These are phyloP conservation scores for Maniola jurtina DNA, from an alignment of 1,140 invertebrate species.

Conservation along the genomic window DNA sequence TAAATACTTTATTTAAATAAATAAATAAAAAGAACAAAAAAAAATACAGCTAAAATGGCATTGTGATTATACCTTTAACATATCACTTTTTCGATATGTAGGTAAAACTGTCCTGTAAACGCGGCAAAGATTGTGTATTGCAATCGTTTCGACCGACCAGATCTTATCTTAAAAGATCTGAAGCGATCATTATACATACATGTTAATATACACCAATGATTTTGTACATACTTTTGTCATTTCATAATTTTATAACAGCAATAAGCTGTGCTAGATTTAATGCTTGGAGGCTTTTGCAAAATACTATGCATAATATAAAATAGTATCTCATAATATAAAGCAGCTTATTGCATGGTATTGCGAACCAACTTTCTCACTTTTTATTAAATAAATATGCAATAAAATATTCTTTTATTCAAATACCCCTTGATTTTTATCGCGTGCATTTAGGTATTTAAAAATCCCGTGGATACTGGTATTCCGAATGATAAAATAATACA, in stretches of 20 bases:
- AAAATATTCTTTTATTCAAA: conserved; percentile 38
- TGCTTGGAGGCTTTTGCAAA: conserved; percentile 68
- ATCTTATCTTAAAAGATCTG: conserved; percentile 66
- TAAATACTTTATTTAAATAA: conserved; percentile 46
- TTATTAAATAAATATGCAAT: conserved; percentile 64
- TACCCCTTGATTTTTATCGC: background rate
- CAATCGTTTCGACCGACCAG: conserved; percentile 77
- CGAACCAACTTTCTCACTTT: conserved; percentile 57
- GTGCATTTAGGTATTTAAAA: no score
- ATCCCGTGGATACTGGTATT: no score
- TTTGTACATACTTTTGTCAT: conserved; percentile 71
- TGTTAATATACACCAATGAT: conserved; percentile 67
- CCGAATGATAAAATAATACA: no score
- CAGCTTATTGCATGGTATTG: conserved; percentile 68
- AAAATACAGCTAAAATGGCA: conserved; percentile 54
- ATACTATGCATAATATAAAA: conserved; percentile 39
- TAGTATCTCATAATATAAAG: conserved; percentile 57
- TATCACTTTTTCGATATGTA: conserved; percentile 54
- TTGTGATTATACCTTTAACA: conserved; percentile 65
- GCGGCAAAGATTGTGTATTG: conserved; percentile 66
- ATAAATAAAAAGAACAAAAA: conserved; percentile 49
- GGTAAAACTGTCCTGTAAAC: conserved; percentile 76
- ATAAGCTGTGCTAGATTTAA: conserved; percentile 63
- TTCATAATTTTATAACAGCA: conserved; percentile 48
- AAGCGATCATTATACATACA: conserved; percentile 61